phyloP scores from a whole-genome alignment of 2,797 vertebrate species.

The Brachyalestes nurse region DNA sequence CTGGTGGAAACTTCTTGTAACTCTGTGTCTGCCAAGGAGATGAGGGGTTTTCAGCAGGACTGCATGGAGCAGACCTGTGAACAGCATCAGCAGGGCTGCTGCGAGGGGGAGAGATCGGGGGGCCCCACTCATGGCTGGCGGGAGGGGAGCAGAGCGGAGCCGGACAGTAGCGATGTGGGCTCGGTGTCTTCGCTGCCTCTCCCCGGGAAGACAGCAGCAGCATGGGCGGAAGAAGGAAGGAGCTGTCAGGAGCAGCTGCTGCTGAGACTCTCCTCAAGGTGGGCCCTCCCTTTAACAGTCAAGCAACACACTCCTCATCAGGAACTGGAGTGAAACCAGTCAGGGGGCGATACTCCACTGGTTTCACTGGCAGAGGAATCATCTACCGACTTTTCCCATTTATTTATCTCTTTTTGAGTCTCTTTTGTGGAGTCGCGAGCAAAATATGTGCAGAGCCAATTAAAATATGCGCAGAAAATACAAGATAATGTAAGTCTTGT shows the following conservation, averaged over 20 bases:
- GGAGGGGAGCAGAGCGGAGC: conserved; percentile 23
- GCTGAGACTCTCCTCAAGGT: neutral
- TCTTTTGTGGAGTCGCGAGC: too few species aligned
- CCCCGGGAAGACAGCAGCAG: conserved; percentile 13
- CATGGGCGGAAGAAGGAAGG: conserved; percentile 53
- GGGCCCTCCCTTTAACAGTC: neutral
- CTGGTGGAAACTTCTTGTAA: conserved; percentile 1
- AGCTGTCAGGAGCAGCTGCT: conserved; percentile 50
- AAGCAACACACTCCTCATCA: too few species aligned
- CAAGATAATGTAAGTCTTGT: too few species aligned
- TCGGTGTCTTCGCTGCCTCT: neutral
- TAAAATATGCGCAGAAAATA: too few species aligned
- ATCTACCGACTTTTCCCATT: too few species aligned
- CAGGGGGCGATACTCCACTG: neutral
- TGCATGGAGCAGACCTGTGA: conserved; percentile 63
- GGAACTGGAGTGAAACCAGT: neutral
- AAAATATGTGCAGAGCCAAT: too few species aligned
- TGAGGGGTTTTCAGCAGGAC: conserved; percentile 67
- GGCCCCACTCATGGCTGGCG: conserved; percentile 44
- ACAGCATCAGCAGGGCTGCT: conserved; percentile 55
- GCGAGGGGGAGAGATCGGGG: conserved; percentile 29
- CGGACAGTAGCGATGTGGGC: neutral
- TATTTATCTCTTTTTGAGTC: too few species aligned
- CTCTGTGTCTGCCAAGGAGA: conserved; percentile 65
- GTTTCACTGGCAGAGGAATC: neutral